These are phyloP conservation scores for Nomada lathburiana DNA, from an alignment of 2,888 invertebrate genomes.

Conservation along the genomic window DNA sequence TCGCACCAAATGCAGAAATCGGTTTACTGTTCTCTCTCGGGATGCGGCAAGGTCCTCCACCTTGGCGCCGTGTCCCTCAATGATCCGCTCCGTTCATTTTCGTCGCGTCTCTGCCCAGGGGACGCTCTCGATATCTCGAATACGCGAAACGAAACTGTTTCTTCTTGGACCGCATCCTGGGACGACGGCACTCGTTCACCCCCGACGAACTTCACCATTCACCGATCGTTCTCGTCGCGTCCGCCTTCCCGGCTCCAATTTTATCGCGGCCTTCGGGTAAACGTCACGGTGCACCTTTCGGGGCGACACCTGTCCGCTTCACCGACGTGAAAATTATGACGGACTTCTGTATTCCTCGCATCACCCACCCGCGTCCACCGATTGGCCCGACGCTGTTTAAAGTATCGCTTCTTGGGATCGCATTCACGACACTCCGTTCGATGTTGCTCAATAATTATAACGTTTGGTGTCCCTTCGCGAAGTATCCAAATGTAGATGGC, in stretches of 20 bases:
- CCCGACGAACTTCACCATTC: slow-evolving; percentile 15
- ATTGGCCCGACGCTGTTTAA: not conserved
- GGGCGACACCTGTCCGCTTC: slow-evolving; percentile 10
- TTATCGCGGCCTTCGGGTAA: too few species aligned
- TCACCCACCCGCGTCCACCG: slow-evolving; percentile 19
- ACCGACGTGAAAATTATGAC: not conserved
- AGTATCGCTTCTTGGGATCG: not conserved
- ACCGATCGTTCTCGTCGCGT: not conserved
- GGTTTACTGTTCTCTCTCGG: slow-evolving; percentile 66
- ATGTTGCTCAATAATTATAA: too few species aligned
- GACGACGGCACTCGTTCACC: slow-evolving; percentile 3
- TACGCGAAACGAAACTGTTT: slow-evolving; percentile 29
- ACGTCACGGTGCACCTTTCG: not conserved
- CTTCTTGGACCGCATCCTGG: slow-evolving; percentile 40
- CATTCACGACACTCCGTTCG: not conserved
- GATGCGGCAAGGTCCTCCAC: slow-evolving; percentile 58
- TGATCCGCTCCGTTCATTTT: slow-evolving; percentile 38
- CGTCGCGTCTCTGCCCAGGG: slow-evolving; percentile 25
- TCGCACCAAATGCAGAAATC: slow-evolving; percentile 74
- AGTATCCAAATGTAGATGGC: too few species aligned
- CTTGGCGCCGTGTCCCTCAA: slow-evolving; percentile 54
- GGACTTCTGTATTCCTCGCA: not conserved
- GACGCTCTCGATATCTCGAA: slow-evolving; percentile 29
- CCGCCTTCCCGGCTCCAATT: not conserved
- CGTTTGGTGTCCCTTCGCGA: too few species aligned